Percentiles rank a stretch among this genome's conserved stretches.
Evolutionary conservation across 2,888 invertebrate species (phyloP).

Genomic region (Drosophila prolongata): DNA sequence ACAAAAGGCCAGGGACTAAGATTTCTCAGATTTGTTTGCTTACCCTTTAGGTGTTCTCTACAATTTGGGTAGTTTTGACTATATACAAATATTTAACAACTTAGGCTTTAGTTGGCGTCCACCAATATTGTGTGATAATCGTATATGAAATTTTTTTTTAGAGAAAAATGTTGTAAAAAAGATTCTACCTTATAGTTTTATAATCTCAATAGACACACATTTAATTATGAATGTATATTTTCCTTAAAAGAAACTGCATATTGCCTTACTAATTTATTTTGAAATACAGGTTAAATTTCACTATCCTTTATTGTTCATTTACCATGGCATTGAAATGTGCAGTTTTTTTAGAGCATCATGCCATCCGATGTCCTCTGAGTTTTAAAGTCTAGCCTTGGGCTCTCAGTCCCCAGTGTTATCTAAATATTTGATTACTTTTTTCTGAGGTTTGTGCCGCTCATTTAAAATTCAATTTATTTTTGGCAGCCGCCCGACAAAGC

Average conservation of each 20-base stretch:
- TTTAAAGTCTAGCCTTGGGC: constrained; percentile 37
- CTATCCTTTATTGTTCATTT: background rate
- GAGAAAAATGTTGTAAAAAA: no score
- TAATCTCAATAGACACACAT: no score
- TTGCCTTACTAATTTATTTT: background rate
- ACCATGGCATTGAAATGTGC: background rate
- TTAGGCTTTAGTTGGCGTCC: no score
- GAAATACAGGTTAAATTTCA: background rate
- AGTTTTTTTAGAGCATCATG: constrained; percentile 2
- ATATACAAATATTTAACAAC: background rate
- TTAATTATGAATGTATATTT: no score
- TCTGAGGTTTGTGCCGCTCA: constrained; percentile 44
- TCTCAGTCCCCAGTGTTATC: constrained; percentile 32
- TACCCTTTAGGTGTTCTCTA: constrained; percentile 12
- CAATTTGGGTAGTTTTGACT: background rate
- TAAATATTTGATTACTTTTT: constrained; percentile 67
- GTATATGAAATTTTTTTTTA: no score
- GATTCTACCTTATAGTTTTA: no score
- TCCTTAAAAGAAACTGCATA: no score
- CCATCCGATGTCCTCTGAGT: constrained; percentile 16
- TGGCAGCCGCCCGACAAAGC: constrained; percentile 39
- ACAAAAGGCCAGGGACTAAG: constrained; percentile 31
- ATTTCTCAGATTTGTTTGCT: constrained; percentile 15
- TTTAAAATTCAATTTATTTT: constrained; percentile 74
- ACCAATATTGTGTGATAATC: no score